These are phyloP conservation scores for Aspidoscelis tigris DNA, from an alignment of 2,113 vertebrate genomes.

Conservation along the genomic window DNA sequence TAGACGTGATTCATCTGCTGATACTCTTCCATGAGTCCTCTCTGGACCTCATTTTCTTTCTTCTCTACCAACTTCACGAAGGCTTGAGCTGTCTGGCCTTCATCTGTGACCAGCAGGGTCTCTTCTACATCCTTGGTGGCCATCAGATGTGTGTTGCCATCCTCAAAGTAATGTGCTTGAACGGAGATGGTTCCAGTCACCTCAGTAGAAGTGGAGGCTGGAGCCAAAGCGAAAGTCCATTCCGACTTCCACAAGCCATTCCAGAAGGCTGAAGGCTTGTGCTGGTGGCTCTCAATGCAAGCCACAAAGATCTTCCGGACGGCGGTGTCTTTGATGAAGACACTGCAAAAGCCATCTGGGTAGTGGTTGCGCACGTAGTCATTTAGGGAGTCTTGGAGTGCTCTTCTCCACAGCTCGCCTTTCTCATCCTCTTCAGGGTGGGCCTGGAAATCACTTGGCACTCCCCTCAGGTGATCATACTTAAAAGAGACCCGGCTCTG, in stretches of 20 bases:
- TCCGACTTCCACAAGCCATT: conserved; percentile 27
- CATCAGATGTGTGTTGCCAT: conserved; percentile 25
- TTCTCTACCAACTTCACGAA: conserved; percentile 26
- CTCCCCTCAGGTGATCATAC: conserved; percentile 25
- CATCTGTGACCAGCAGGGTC: not conserved
- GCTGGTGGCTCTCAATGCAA: conserved; percentile 1
- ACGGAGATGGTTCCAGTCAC: conserved; percentile 20
- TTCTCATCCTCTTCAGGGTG: conserved; percentile 28
- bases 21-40: conserved; percentile 24
- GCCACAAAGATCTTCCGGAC: conserved; percentile 39
- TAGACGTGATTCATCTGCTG: not conserved
- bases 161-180: conserved; percentile 32
- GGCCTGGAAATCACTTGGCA: conserved; percentile 10
- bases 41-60: not conserved
- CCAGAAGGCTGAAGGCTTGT: conserved; percentile 28
- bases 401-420: conserved; percentile 30
- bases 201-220: conserved; percentile 27
- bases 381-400: conserved; percentile 6
- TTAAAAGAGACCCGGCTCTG: conserved; percentile 30
- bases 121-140: not conserved
- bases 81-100: not conserved
- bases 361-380: conserved; percentile 27
- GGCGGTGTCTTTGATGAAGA: conserved; percentile 40
- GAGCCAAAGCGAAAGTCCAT: conserved; percentile 5
- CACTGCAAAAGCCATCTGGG: conserved; percentile 25